phyloP scores from a whole-genome alignment of 2,113 vertebrate genomes.

The Platichthys stellatus region DNA sequence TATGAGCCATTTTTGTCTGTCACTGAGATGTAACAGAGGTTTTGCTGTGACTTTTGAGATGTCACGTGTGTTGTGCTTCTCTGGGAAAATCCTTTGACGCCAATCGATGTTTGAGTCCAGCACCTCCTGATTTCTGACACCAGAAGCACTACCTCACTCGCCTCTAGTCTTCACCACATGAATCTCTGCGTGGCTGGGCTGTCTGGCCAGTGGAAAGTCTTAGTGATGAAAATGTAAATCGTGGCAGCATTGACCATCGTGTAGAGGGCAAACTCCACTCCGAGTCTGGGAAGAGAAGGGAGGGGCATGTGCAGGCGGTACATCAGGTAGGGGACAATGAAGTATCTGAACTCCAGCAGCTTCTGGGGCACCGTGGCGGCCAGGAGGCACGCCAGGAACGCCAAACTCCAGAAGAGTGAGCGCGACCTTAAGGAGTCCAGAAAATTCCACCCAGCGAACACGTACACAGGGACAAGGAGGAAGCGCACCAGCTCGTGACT shows the following conservation, averaged over 20 bases:
- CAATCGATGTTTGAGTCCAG: background rate
- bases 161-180: slow-evolving; percentile 89
- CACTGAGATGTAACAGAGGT: background rate
- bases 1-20: background rate
- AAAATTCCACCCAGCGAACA: slow-evolving; percentile 93
- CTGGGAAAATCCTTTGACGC: background rate
- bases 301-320: slow-evolving; percentile 92
- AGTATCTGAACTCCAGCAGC: slow-evolving; percentile 97
- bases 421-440: slow-evolving; percentile 88
- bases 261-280: slow-evolving; percentile 88
- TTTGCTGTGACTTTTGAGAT: background rate
- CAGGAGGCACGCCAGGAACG: slow-evolving; percentile 87
- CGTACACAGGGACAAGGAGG: slow-evolving; percentile 88
- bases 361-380: slow-evolving; percentile 90
- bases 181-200: slow-evolving; percentile 90
- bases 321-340: slow-evolving; percentile 94
- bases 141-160: background rate
- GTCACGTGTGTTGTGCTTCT: background rate
- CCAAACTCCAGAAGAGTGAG: slow-evolving; percentile 90
- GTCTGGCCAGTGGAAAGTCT: slow-evolving; percentile 91
- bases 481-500: slow-evolving; percentile 87
- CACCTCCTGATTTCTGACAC: background rate
- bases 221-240: slow-evolving; percentile 90
- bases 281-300: slow-evolving; percentile 83
- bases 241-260: slow-evolving; percentile 85